phyloP scores from a whole-genome alignment of 2,113 vertebrate genomes.

The Elephas maximus region DNA sequence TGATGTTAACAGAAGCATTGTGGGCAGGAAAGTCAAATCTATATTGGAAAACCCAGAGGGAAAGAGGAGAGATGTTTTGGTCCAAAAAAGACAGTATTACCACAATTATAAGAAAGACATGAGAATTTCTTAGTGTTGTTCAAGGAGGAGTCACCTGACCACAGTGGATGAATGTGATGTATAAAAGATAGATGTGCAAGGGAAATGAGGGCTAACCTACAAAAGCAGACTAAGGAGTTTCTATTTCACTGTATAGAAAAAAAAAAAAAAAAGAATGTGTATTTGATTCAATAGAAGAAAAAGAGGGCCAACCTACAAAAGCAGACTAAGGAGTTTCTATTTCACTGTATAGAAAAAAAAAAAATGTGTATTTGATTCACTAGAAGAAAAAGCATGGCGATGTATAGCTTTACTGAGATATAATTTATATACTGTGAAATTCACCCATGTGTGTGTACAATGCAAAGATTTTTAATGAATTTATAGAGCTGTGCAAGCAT shows the following conservation, averaged over 20 bases:
- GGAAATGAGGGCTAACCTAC: background rate
- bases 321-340: background rate
- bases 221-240: background rate
- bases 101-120: background rate
- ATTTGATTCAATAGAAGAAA: background rate
- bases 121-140: background rate
- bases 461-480: background rate
- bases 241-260: background rate
- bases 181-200: background rate
- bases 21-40: background rate
- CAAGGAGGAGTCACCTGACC: background rate
- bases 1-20: background rate
- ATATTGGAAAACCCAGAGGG: background rate
- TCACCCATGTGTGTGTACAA: background rate
- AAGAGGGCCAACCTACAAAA: background rate
- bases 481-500: too few species aligned
- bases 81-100: background rate
- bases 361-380: background rate
- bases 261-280: background rate
- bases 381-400: background rate
- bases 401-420: background rate
- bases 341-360: background rate
- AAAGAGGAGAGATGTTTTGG: background rate
- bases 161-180: background rate
- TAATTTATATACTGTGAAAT: background rate